These are phyloP conservation scores for Bradypodion ventrale DNA, from an alignment of 2,797 vertebrate species.

Conservation along the genomic window DNA sequence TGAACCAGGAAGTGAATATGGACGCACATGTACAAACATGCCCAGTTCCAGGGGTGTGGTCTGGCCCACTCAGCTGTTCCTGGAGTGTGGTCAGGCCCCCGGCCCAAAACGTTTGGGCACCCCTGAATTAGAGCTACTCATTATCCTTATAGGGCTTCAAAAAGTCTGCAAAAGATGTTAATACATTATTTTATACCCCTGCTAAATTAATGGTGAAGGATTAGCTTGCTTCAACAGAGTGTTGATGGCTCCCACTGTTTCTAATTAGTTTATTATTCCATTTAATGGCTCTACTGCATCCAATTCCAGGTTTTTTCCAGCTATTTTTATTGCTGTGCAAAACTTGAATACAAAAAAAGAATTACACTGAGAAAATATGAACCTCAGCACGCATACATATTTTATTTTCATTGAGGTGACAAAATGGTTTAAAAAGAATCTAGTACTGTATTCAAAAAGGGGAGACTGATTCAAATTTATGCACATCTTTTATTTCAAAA, in stretches of 20 bases:
- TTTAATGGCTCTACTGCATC: not conserved
- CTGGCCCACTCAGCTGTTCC: too few species aligned
- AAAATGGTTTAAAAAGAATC: not conserved
- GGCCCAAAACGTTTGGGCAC: too few species aligned
- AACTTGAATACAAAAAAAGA: not conserved
- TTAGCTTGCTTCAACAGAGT: not conserved
- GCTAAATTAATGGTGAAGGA: not conserved
- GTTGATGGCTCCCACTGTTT: not conserved
- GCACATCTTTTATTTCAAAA: not conserved
- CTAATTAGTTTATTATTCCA: not conserved
- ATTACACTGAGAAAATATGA: not conserved
- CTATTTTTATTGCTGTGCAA: constrained; percentile 14
- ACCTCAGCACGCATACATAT: not conserved
- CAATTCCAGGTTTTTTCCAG: constrained; percentile 11
- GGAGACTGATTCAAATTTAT: not conserved
- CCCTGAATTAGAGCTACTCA: not conserved
- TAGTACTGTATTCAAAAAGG: not conserved
- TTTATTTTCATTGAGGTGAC: not conserved
- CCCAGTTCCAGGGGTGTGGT: too few species aligned
- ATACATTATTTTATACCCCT: not conserved
- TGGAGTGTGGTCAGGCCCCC: too few species aligned
- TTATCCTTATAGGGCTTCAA: not conserved
- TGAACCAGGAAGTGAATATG: too few species aligned
- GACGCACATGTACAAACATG: too few species aligned
- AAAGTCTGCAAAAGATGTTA: not conserved